Evolutionary conservation across 2,113 vertebrate genomes (phyloP), one percentile per base, ranked within the genome.

Genomic region (Oreochromis tanganicae): DNA sequence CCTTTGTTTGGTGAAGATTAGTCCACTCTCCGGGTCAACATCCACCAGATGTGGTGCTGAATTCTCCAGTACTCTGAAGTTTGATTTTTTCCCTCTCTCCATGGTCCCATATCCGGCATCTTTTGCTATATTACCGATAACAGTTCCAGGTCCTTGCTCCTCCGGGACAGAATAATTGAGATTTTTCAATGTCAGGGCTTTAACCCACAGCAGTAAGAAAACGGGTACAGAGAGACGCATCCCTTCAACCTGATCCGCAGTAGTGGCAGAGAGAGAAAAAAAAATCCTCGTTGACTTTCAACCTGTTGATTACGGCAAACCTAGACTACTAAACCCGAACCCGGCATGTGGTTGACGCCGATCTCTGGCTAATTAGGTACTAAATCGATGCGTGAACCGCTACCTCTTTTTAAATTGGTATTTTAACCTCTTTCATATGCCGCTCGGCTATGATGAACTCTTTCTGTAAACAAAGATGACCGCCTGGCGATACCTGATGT

Each of bases 111-210:
- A 97, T 14, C 98, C 97, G 9, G 98, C 98, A 96, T 99, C 99
- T 91, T 98, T 98, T 63, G 98, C 98, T 85, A 99, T 99, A 95
- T 99, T 99, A 24, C 99, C 99, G 82, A 99, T 98, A 87, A 99
- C 97, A 0, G 98, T 98, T 91, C 98, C 98, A 10, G 98, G 98
- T 95, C 97, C 97, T 92, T 99, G 98, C 92, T 99, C 99, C 97
- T 99, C 99, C 0, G 98, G 98, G 95, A 99, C 98, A 0, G 98
- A 98, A 87, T 99, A 99, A 96, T 99, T 99, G 57, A 99, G 97
- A 94, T 99, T 99, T 96, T 98, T 99, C 91, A 99, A 96, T 46
- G 98, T 97, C 94, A 98, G 97, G 97, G 97, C 98, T 90, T 98
- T 97, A 94, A 98, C 97, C 98, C 98, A 99, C 16, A 97, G 95